Conservation (phyloP, 2,888 invertebrate genomes). For the Eupeodes luniger region DNA sequence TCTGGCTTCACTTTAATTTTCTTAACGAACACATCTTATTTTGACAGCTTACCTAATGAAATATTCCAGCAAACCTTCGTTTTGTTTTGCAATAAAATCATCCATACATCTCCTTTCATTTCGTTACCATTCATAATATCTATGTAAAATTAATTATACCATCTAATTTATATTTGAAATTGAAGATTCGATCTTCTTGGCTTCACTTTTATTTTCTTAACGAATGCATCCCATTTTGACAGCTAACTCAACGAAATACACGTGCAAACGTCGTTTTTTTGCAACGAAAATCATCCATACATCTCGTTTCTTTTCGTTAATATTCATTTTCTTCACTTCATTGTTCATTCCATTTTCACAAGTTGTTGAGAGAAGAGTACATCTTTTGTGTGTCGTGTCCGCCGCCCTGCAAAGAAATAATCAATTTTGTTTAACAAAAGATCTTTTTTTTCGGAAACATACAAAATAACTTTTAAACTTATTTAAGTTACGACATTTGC, state of each 20-base stretch:
- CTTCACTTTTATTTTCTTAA: conserved; percentile 22
- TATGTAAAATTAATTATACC: too few species aligned
- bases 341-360: conserved; percentile 49
- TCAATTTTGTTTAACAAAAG: conserved; percentile 24
- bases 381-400: conserved; percentile 36
- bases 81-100: too few species aligned
- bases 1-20: too few species aligned
- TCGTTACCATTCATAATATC: too few species aligned
- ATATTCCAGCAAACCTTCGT: too few species aligned
- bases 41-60: too few species aligned
- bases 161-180: too few species aligned
- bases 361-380: conserved; percentile 53
- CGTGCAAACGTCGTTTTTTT: conserved; percentile 13
- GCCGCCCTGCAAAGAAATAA: conserved; percentile 43
- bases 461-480: conserved; percentile 18
- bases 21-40: too few species aligned
- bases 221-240: conserved; percentile 7
- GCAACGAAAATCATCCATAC: not conserved
- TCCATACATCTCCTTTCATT: too few species aligned
- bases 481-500: conserved; percentile 48
- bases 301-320: conserved; percentile 25
- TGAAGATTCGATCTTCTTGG: conserved; percentile 15
- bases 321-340: not conserved
- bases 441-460: conserved; percentile 22
- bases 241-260: conserved; percentile 57